phyloP scores from a whole-genome alignment of 2,888 invertebrate species.

The Oligia strigilis region DNA sequence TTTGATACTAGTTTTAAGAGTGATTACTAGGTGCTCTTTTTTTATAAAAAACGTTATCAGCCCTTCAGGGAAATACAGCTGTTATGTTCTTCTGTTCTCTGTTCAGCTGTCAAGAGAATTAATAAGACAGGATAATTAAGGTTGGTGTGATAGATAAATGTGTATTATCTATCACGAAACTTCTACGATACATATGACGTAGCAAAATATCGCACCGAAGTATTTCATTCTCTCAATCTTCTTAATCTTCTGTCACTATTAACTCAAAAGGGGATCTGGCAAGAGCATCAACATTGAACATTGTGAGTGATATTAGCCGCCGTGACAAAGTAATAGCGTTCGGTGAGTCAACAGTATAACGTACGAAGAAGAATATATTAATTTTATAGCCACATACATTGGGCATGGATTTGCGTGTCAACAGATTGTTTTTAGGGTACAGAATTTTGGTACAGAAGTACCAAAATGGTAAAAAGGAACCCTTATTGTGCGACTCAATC shows the following conservation, averaged over 20 bases:
- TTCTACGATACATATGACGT: neutral
- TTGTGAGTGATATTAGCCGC: slow-evolving; percentile 39
- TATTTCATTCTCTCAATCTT: slow-evolving; percentile 15
- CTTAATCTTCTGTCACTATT: slow-evolving; percentile 39
- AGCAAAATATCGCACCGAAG: slow-evolving; percentile 25
- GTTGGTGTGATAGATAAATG: neutral
- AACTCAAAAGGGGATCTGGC: slow-evolving; percentile 48
- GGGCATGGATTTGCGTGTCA: slow-evolving; percentile 39
- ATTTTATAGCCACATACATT: slow-evolving; percentile 39
- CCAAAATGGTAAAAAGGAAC: too few relatives aligned
- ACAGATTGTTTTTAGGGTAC: slow-evolving; percentile 16
- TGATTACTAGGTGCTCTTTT: too few relatives aligned
- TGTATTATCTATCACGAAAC: neutral
- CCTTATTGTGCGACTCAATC: too few relatives aligned
- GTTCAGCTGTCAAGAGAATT: neutral
- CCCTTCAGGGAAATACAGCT: neutral
- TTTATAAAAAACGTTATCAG: neutral
- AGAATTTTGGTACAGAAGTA: neutral
- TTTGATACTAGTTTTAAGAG: neutral
- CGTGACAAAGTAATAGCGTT: slow-evolving; percentile 42
- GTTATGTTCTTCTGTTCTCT: neutral
- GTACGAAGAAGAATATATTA: slow-evolving; percentile 32
- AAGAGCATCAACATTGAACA: slow-evolving; percentile 40
- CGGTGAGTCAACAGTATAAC: slow-evolving; percentile 33
- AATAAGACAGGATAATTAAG: neutral